A percentile compares a stretch with the other conserved stretches of the same genome.
phyloP scores from a whole-genome alignment of 2,113 vertebrate species.

The Strigops habroptila region DNA sequence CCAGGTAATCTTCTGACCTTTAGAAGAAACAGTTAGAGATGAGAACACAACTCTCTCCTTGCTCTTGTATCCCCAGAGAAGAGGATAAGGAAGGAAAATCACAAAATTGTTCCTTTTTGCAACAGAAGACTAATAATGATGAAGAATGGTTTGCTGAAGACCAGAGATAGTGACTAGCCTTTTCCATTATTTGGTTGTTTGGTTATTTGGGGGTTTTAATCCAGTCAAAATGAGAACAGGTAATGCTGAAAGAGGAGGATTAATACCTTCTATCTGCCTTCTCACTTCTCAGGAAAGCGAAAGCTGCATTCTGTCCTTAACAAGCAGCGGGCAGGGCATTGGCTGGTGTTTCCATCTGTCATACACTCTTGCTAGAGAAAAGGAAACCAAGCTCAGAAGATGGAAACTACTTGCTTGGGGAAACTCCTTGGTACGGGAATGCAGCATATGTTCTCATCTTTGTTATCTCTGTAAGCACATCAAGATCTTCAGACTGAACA shows the following conservation, averaged over 20 bases:
- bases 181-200: background rate
- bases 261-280: background rate
- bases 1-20: background rate
- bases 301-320: background rate
- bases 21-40: background rate
- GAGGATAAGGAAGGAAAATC: background rate
- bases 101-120: background rate
- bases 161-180: background rate
- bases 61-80: background rate
- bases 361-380: background rate
- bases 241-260: background rate
- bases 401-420: background rate
- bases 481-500: background rate
- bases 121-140: background rate
- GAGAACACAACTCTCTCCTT: background rate
- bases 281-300: background rate
- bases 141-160: background rate
- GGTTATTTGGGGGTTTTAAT: background rate
- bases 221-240: background rate
- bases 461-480: background rate
- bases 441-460: background rate
- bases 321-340: background rate
- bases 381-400: background rate
- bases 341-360: background rate
- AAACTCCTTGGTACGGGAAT: background rate